Evolutionary conservation across 2,888 invertebrate genomes (phyloP), one percentile per base, ranked within the genome.

Genomic region (Thecocarcelia acutangulata): DNA sequence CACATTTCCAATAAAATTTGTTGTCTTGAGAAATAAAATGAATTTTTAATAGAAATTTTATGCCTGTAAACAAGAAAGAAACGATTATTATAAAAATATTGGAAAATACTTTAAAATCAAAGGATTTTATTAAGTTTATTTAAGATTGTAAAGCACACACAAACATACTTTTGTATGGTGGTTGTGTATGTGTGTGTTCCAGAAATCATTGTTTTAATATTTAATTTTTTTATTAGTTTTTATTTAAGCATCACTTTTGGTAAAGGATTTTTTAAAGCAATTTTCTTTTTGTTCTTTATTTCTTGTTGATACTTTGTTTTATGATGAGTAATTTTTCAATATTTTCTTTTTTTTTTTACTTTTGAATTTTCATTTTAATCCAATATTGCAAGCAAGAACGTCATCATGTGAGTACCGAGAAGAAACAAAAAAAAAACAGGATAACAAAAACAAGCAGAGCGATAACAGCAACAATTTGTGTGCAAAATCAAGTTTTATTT

Each of bases 251-350:
- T 69, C 58, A 58, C 42, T 58, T 70, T 46, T 48, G 54, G 19
- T 77, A 66, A 64, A 64, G 52, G 44, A 44, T 44, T 78, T 70
- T n/a, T 78, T 61, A 68, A 61, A 77, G 59, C 61, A 56, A 64
- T 52, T 76, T 59, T 24, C 42, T 28, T 37, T 54, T 69, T 48
- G 9, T 56, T 21, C 40, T 37, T 44, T 59, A 59, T 52, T 33
- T 59, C 15, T 37, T 46, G 37, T 72, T 64, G 44, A 52, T 59
- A 78, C 52, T 66, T 72, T 78, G 64, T 66, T 78, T 78, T 66
- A 70, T 72, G 70, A 70, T 75, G 70, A 77, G 77, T 70, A 56
- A 70, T 72, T 78, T 78, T 78, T 58, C 70, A 77, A 77, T 70
- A 64, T 46, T 19, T 21, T 24, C 19, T 74, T 21, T 9, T 66